These are phyloP conservation scores for Polylopha cassiicola DNA, from an alignment of 2,888 invertebrate genomes.

Conservation along the genomic window DNA sequence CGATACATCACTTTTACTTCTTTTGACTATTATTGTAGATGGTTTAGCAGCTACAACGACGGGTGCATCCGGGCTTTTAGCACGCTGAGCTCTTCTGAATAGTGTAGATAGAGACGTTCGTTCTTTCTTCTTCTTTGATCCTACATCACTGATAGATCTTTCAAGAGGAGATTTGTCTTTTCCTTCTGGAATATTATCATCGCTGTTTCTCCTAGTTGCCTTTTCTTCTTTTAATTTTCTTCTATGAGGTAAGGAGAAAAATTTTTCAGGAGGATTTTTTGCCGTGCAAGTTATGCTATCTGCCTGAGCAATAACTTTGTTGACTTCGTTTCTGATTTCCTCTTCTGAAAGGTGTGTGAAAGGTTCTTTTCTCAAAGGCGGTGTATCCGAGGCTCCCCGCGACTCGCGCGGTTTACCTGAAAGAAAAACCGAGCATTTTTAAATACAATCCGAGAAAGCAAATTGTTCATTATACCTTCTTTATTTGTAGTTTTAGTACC, in stretches of 20 bases:
- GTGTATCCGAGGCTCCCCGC: constrained; percentile 52
- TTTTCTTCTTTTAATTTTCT: constrained; percentile 71
- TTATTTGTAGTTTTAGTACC: no score
- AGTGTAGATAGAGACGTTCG: constrained; percentile 81
- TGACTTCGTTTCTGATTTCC: constrained; percentile 86
- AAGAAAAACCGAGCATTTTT: no score
- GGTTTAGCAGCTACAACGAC: constrained; percentile 68
- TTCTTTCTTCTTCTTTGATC: constrained; percentile 65
- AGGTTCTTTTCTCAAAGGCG: constrained; percentile 66
- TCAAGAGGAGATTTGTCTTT: constrained; percentile 59
- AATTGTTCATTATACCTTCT: no score
- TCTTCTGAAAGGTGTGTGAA: constrained; percentile 83
- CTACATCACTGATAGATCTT: constrained; percentile 78
- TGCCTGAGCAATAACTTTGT: constrained; percentile 84
- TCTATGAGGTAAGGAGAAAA: constrained; percentile 82
- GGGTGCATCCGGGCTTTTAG: constrained; percentile 68
- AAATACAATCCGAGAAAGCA: no score
- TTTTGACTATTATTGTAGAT: constrained; percentile 63
- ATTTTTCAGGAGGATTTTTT: constrained; percentile 78
- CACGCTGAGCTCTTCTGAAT: constrained; percentile 79
- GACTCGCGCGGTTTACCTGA: constrained; percentile 69
- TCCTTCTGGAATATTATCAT: constrained; percentile 63
- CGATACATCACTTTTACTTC: constrained; percentile 82
- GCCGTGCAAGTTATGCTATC: constrained; percentile 83
- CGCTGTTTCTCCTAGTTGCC: constrained; percentile 68